Percentiles rank a stretch among this genome's conserved stretches.
These are phyloP conservation scores for Drosophila pallidifrons DNA, from an alignment of 1,140 invertebrate species.

Conservation along the genomic window DNA sequence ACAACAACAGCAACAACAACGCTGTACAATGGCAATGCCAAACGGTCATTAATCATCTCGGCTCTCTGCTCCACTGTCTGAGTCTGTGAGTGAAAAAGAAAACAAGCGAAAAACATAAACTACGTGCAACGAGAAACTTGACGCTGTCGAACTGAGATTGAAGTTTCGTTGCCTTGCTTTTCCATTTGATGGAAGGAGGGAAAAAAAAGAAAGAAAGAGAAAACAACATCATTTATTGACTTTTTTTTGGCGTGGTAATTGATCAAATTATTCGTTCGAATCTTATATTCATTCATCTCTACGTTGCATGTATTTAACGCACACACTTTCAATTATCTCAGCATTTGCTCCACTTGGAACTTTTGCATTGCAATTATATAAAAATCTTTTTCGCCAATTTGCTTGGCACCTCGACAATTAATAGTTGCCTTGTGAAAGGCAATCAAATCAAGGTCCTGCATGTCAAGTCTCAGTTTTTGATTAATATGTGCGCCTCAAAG, in stretches of 20 bases:
- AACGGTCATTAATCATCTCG: conserved; percentile 78
- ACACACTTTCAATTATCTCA: conserved; percentile 10
- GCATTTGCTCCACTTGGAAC: neutral
- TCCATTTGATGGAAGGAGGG: too few species aligned
- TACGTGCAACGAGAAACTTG: conserved; percentile 52
- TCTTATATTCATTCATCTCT: neutral
- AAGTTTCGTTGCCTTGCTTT: conserved; percentile 49
- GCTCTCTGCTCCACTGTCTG: conserved; percentile 34
- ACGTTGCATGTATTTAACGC: neutral
- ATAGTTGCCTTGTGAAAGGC: conserved; percentile 31
- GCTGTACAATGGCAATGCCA: conserved; percentile 51
- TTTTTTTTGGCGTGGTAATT: conserved; percentile 38
- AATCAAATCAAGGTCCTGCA: conserved; percentile 34
- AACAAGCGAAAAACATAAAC: conserved; percentile 53
- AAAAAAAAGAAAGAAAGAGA: neutral
- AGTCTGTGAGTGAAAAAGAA: conserved; percentile 27
- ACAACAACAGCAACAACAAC: conserved; percentile 33
- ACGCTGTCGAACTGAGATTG: conserved; percentile 47
- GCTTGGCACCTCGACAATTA: conserved; percentile 38
- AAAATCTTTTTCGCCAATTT: conserved; percentile 4
- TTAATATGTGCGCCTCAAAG: conserved; percentile 58
- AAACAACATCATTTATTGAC: conserved; percentile 27
- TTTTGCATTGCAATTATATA: neutral
- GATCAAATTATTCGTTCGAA: conserved; percentile 44
- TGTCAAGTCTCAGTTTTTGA: conserved; percentile 49